These are phyloP conservation scores for Cichladusa arquata DNA, from an alignment of 2,113 vertebrate species.

Conservation along the genomic window DNA sequence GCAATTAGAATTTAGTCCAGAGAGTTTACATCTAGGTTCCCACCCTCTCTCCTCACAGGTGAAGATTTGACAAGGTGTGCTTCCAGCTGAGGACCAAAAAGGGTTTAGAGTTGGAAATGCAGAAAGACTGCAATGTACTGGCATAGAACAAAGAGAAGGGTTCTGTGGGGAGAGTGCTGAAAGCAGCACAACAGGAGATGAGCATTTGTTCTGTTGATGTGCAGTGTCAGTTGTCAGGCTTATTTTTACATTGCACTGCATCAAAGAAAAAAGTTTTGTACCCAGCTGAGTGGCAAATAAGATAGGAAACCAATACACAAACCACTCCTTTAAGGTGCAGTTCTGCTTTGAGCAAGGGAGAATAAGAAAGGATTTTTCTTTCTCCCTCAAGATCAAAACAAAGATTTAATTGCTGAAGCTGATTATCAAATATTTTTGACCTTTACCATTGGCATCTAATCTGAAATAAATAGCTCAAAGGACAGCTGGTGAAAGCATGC, in stretches of 20 bases:
- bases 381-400: background rate
- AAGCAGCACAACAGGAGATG: background rate
- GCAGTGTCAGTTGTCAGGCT: background rate
- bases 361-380: background rate
- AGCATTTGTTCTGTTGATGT: background rate
- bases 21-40: background rate
- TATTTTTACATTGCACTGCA: background rate
- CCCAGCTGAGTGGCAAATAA: constrained; percentile 7
- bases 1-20: background rate
- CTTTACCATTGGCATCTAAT: background rate
- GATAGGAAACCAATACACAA: background rate
- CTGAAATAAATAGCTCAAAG: background rate
- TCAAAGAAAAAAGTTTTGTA: constrained; percentile 10
- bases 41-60: background rate
- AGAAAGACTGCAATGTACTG: background rate
- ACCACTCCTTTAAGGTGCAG: background rate
- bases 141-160: background rate
- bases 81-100: background rate
- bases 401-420: background rate
- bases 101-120: background rate
- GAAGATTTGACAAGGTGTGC: background rate
- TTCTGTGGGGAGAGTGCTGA: background rate
- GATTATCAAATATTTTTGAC: background rate
- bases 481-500: background rate
- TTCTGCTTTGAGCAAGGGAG: background rate